Conservation (phyloP, 1,140 invertebrate species). For the Linepithema humile region DNA sequence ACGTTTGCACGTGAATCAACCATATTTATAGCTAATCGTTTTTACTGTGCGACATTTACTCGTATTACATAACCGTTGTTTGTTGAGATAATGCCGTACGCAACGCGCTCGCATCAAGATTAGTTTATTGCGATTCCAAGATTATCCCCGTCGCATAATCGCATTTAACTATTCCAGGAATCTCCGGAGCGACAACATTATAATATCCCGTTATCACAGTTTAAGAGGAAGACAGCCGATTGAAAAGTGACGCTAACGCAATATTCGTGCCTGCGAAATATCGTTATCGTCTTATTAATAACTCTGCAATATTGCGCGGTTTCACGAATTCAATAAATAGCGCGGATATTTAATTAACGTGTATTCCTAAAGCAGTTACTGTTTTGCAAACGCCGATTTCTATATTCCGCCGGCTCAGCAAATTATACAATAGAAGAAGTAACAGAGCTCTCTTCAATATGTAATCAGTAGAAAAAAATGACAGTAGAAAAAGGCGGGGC, state of each 20-base stretch:
- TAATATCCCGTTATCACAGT: slow-evolving; percentile 22
- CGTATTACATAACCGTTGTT: slow-evolving; percentile 23
- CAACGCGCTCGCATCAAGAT: not conserved
- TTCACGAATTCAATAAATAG: not conserved
- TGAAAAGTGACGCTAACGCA: slow-evolving; percentile 23
- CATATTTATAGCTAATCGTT: slow-evolving; percentile 28
- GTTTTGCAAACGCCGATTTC: slow-evolving; percentile 4
- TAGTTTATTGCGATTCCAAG: slow-evolving; percentile 13
- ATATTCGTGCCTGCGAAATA: not conserved
- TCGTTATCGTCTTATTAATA: not conserved
- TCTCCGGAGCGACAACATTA: slow-evolving; percentile 9
- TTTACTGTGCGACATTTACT: not conserved
- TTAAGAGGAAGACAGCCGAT: not conserved
- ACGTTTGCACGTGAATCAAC: not conserved
- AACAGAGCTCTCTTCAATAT: not conserved
- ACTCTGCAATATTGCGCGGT: not conserved
- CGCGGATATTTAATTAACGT: slow-evolving; percentile 17
- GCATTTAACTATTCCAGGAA: slow-evolving; percentile 36
- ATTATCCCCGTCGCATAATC: slow-evolving; percentile 13
- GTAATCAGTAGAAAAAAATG: not conserved
- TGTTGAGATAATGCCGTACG: slow-evolving; percentile 10
- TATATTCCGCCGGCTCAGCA: not conserved
- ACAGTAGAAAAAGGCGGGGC: no score
- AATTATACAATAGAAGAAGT: not conserved
- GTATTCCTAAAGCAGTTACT: not conserved